These are phyloP conservation scores for Halesus radiatus DNA, from an alignment of 1,140 invertebrate genomes.

Conservation along the genomic window DNA sequence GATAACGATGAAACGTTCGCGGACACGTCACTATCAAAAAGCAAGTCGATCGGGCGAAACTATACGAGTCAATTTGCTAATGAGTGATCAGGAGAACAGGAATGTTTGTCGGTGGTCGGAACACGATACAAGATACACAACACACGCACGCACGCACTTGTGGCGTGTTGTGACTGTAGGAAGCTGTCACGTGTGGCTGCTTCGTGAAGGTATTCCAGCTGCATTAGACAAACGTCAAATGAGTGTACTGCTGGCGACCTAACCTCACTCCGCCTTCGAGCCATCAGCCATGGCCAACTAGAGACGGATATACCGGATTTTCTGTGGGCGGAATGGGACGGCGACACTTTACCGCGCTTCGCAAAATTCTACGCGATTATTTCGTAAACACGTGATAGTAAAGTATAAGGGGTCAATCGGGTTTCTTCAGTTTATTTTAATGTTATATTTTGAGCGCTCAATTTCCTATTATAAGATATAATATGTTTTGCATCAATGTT, in stretches of 20 bases:
- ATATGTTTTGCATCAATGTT: no score
- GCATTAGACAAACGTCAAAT: slow-evolving; percentile 36
- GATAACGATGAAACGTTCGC: neutral
- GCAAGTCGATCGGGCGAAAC: neutral
- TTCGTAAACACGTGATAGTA: no score
- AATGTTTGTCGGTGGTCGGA: no score
- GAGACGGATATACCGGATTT: neutral
- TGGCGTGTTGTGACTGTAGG: no score
- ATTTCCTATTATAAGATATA: no score
- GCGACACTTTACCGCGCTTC: neutral
- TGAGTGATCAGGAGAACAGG: no score
- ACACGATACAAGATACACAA: no score
- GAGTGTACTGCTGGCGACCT: slow-evolving; percentile 7
- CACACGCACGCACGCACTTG: no score
- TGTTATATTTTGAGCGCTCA: no score
- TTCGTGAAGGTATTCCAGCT: neutral
- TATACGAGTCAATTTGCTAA: neutral
- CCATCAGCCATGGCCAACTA: neutral
- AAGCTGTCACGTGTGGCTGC: no score
- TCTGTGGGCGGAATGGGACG: neutral
- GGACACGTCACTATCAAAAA: neutral
- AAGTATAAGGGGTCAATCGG: no score
- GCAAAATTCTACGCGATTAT: neutral
- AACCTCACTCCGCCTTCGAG: slow-evolving; percentile 17
- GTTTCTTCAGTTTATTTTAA: no score